These are phyloP conservation scores for Hypotaenidia okinawae DNA, from an alignment of 2,797 vertebrate genomes.

Conservation along the genomic window DNA sequence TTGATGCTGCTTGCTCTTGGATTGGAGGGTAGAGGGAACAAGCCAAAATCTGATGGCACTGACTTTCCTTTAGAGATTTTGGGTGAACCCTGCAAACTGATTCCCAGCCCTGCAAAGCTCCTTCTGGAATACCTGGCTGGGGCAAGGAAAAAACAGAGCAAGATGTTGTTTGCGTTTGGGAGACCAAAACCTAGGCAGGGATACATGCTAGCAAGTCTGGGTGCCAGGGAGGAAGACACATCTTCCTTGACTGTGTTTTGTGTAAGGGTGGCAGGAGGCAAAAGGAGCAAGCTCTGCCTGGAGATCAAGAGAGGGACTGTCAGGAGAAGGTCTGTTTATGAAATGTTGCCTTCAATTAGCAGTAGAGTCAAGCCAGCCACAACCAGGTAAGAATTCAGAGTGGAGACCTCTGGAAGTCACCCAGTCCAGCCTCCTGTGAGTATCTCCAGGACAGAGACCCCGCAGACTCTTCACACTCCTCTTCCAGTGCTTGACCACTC, in stretches of 20 bases:
- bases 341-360: neutral
- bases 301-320: neutral
- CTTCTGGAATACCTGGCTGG: neutral
- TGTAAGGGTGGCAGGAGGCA: neutral
- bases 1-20: neutral
- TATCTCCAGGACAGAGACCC: neutral
- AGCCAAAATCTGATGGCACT: neutral
- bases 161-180: neutral
- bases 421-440: neutral
- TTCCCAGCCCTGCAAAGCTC: neutral
- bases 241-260: neutral
- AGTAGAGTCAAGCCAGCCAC: neutral
- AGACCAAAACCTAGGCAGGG: neutral
- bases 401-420: neutral
- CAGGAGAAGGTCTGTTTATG: neutral
- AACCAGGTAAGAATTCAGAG: neutral
- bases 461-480: neutral
- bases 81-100: neutral
- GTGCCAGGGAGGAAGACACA: neutral
- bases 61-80: neutral
- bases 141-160: neutral
- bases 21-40: neutral
- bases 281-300: neutral
- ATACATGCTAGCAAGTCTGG: neutral
- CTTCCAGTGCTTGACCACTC: neutral